Conservation (phyloP, 2,888 invertebrate species). For the Diaprepes abbreviatus region DNA sequence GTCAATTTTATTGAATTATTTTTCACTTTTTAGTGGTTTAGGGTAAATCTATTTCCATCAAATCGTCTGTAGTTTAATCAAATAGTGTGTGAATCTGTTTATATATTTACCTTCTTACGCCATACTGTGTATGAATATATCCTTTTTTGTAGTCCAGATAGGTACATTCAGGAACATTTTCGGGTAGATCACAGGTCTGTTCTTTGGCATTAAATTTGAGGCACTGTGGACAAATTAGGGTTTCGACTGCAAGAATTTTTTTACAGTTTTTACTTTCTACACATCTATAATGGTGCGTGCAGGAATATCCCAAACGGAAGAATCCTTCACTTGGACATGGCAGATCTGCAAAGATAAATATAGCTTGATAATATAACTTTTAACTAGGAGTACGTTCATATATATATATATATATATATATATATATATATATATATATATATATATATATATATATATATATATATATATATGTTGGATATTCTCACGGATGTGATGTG, state of each 20-base stretch:
- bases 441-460: no score
- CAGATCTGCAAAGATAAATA: conserved; percentile 29
- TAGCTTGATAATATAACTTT: no score
- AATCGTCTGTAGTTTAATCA: no score
- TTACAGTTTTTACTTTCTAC: conserved; percentile 45
- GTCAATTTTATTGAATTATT: no score
- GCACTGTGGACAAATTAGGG: conserved; percentile 56
- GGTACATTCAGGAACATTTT: conserved; percentile 61
- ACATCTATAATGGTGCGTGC: conserved; percentile 57
- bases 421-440: no score
- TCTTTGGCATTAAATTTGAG: conserved; percentile 57
- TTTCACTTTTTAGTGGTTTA: no score
- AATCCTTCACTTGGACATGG: conserved; percentile 53
- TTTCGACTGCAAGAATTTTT: conserved; percentile 43
- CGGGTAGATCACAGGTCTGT: conserved; percentile 55
- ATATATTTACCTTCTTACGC: conserved; percentile 6
- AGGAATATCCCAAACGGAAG: conserved; percentile 55
- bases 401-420: no score
- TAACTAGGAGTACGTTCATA: no score
- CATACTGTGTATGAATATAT: conserved; percentile 2
- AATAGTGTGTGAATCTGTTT: no score
- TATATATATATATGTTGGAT: no score
- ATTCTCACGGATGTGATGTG: no score
- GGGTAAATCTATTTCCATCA: no score
- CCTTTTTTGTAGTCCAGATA: conserved; percentile 23